Percentiles rank a stretch among this genome's conserved stretches.
Evolutionary conservation across 2,113 vertebrate genomes (phyloP).

Genomic region (Lamprologus tigripictilis): DNA sequence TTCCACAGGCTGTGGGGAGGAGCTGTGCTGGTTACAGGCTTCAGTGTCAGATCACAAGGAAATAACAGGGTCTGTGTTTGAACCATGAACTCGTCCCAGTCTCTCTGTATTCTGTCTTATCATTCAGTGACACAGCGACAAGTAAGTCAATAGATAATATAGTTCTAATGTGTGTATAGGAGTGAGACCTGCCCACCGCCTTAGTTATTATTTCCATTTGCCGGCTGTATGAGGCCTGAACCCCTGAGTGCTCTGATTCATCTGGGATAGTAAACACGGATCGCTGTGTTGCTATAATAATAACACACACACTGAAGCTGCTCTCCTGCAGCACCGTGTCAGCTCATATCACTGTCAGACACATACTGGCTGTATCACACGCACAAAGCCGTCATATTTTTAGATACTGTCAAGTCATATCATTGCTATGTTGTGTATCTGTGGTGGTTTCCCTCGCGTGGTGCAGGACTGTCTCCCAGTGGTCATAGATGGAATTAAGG

Average conservation of each 20-base stretch:
- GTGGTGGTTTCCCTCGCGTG: accelerated
- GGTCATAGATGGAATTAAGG: not conserved
- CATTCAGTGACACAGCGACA: not conserved
- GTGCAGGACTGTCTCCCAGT: not conserved
- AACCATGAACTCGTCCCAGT: not conserved
- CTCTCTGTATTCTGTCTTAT: not conserved
- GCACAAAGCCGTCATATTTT: not conserved
- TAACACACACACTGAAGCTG: not conserved
- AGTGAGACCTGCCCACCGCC: not conserved
- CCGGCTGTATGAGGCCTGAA: not conserved
- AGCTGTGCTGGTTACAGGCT: not conserved
- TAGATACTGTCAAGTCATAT: not conserved
- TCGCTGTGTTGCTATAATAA: not conserved
- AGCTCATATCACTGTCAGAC: not conserved
- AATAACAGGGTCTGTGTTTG: not conserved
- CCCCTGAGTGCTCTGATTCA: not conserved
- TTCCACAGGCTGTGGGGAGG: not conserved
- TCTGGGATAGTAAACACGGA: not conserved
- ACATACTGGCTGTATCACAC: not conserved
- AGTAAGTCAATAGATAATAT: not conserved
- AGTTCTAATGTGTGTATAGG: accelerated
- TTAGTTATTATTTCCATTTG: accelerated
- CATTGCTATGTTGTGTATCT: not conserved
- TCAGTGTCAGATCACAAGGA: not conserved
- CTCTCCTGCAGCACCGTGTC: not conserved